phyloP scores from a whole-genome alignment of 2,113 vertebrate species.

The Turnix velox region DNA sequence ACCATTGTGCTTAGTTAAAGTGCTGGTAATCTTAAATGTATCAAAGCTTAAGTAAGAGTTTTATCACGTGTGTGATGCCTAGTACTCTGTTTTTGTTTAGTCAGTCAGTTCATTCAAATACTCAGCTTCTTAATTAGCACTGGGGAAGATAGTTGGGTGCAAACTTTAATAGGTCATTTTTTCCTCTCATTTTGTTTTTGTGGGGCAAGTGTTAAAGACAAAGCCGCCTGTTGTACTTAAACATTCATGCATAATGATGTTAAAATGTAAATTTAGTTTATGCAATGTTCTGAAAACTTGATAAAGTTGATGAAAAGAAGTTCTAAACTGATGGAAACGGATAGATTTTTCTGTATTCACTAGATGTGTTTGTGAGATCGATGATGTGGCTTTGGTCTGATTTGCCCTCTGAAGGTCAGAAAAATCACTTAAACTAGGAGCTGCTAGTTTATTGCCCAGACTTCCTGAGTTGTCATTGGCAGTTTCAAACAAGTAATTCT shows the following conservation, averaged over 20 bases:
- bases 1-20: background rate
- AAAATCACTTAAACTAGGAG: background rate
- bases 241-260: background rate
- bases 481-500: background rate
- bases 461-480: background rate
- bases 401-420: background rate
- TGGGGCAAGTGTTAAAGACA: background rate
- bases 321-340: background rate
- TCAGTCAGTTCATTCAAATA: background rate
- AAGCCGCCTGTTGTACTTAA: background rate
- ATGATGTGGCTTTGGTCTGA: background rate
- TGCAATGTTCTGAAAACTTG: background rate
- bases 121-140: background rate
- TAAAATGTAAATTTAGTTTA: background rate
- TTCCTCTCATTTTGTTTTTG: background rate
- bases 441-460: background rate
- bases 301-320: background rate
- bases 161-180: background rate
- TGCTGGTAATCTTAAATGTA: background rate
- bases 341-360: background rate
- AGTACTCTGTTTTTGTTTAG: background rate
- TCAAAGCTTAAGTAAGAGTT: background rate
- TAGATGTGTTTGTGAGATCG: background rate
- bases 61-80: background rate
- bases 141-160: background rate